A percentile compares a stretch with the other conserved stretches of the same genome.
These are phyloP conservation scores for Bombus confusus DNA, from an alignment of 1,140 invertebrate genomes.

Conservation along the genomic window DNA sequence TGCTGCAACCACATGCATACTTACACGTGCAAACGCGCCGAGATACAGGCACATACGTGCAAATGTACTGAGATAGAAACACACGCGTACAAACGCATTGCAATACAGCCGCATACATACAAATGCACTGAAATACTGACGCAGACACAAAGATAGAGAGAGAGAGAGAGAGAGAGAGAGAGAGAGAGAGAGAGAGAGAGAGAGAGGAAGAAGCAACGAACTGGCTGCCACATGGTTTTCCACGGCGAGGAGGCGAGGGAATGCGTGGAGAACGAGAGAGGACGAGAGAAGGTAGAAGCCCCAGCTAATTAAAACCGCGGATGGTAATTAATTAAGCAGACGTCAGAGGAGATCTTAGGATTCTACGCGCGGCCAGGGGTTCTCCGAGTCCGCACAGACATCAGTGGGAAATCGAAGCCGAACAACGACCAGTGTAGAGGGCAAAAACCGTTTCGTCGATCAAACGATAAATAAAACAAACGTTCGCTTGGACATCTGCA, in stretches of 20 bases:
- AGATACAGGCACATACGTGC: background rate
- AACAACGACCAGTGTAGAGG: background rate
- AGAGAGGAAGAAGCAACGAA: conserved; percentile 34
- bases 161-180: too few species aligned
- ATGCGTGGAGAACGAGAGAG: conserved; percentile 37
- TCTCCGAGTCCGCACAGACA: conserved; percentile 67
- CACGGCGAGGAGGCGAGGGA: conserved; percentile 21
- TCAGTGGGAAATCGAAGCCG: conserved; percentile 55
- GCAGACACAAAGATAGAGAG: background rate
- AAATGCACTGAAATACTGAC: background rate
- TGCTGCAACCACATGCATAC: background rate
- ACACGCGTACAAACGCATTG: too few species aligned
- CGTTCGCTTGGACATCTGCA: background rate
- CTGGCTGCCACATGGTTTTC: conserved; percentile 62
- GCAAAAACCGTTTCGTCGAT: too few species aligned
- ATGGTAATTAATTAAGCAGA: conserved; percentile 83
- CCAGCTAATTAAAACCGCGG: conserved; percentile 82
- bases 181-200: background rate
- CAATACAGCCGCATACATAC: too few species aligned
- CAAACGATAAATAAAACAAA: conserved; percentile 19
- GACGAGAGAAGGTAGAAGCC: conserved; percentile 64
- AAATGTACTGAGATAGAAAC: too few species aligned
- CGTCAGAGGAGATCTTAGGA: conserved; percentile 79
- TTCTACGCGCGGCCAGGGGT: conserved; percentile 76
- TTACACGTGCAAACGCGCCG: conserved; percentile 1